Evolutionary conservation across 1,140 invertebrate genomes (phyloP).

Genomic region (Stegodyphus mimosarum): DNA sequence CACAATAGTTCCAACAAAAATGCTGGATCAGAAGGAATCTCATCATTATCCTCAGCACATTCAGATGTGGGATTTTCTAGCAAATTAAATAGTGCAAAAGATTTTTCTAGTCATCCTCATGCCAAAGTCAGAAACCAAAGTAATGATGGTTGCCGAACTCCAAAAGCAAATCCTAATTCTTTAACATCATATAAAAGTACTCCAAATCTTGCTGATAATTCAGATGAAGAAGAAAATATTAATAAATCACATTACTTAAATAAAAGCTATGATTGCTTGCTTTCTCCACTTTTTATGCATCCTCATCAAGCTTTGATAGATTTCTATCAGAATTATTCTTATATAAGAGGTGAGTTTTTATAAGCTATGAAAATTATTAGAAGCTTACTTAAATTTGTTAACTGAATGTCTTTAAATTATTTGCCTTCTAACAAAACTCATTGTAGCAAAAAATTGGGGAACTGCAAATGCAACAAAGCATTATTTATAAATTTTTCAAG

Average conservation of each 20-base stretch:
- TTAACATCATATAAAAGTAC: conserved; percentile 43
- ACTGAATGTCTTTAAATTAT: neutral
- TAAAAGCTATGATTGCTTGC: conserved; percentile 28
- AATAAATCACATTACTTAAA: conserved; percentile 29
- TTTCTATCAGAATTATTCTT: conserved; percentile 44
- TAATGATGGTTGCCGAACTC: neutral
- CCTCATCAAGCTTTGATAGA: conserved; percentile 50
- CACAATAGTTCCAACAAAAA: neutral
- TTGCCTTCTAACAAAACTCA: too few species aligned
- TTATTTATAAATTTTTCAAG: too few species aligned
- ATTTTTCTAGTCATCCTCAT: conserved; percentile 19
- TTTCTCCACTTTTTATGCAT: conserved; percentile 26
- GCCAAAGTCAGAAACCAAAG: conserved; percentile 18
- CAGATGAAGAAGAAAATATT: conserved; percentile 41
- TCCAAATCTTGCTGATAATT: conserved; percentile 49
- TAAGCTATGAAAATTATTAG: neutral
- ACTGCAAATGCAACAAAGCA: too few species aligned
- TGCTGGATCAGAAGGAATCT: neutral
- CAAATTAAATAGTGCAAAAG: neutral
- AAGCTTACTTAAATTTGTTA: neutral
- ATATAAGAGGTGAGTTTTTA: conserved; percentile 27
- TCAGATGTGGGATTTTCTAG: neutral
- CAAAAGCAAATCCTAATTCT: neutral
- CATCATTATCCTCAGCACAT: neutral
- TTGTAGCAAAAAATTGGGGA: too few species aligned